Conservation (phyloP, 2,888 invertebrate genomes). For the Cephus pulcher region DNA sequence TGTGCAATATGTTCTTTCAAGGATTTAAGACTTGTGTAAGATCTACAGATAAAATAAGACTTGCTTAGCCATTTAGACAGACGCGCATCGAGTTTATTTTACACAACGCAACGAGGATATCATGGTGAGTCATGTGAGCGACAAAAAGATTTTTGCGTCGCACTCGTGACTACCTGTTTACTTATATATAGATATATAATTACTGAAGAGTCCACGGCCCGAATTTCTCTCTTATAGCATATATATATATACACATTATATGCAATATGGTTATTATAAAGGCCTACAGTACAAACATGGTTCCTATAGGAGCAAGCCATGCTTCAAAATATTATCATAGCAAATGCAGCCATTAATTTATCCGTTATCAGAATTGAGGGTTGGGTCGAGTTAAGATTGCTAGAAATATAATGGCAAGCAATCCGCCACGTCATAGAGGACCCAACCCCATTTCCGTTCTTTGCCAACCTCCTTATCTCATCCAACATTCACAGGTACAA, state of each 20-base stretch:
- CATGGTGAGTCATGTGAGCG: background rate
- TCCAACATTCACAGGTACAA: constrained; percentile 26
- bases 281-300: background rate
- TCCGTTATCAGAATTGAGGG: constrained; percentile 1
- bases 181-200: background rate
- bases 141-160: background rate
- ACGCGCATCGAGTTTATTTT: background rate
- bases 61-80: background rate
- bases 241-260: no score
- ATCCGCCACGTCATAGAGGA: constrained; percentile 15
- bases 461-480: constrained; percentile 41
- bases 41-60: background rate
- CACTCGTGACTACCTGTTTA: background rate
- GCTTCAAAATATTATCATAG: background rate
- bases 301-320: background rate
- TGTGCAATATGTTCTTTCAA: background rate
- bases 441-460: constrained; percentile 40
- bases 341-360: background rate
- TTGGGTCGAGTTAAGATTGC: constrained; percentile 25
- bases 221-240: background rate
- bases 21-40: background rate
- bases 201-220: background rate
- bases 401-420: constrained; percentile 30
- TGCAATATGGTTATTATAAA: background rate
- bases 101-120: background rate